Evolutionary conservation across 2,113 vertebrate genomes (phyloP), one percentile per base, ranked within the genome.

Genomic region (Crotalus horridus): DNA sequence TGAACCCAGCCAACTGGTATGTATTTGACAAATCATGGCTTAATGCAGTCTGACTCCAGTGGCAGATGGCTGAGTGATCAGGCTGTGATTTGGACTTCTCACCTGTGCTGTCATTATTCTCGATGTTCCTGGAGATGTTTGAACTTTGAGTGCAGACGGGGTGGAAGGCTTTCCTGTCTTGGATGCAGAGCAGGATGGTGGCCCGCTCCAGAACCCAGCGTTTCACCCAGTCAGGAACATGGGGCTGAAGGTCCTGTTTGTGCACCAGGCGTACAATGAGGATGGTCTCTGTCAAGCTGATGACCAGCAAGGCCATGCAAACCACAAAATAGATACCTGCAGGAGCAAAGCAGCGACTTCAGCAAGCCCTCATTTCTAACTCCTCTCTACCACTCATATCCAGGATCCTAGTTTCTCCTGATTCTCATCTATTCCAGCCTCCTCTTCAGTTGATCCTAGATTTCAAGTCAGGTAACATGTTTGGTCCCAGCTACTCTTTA

Each of bases 261-360:
- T 99, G 99, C 26, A 99, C 99, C 97, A 99, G 96, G 46, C 98
- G 96, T 88, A 99, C 99, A 0, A 99, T 99, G 95, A 99, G 95
- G 95, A 99, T 99, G 1, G 99, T 99, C 96, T 99, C 99, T 0
- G 98, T 98, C 93, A 99, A 97, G 96, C 99, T 99, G 96, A 99
- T 98, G 92, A 99, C 99, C 23, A 99, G 97, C 91, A 99, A 97
- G 0, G 99, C 99, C 99, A 99, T 99, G 97, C 99, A 99, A 43
- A 99, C 99, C 89, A 99, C 98, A 0, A 99, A 99, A 95, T 99
- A 99, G 94, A 98, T 97, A 15, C 99, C 99, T 99, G 96, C 5
- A 46, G 86, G 88, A 51, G 39, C 24, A 0, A 39, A 7, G 64
- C 3, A 0, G 0, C 54, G 15, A 89, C 51, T 51, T 92, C 91